Percentiles rank a stretch among this genome's conserved stretches.
These are phyloP conservation scores for Euwallacea fornicatus DNA, from an alignment of 1,140 invertebrate species.

Conservation along the genomic window DNA sequence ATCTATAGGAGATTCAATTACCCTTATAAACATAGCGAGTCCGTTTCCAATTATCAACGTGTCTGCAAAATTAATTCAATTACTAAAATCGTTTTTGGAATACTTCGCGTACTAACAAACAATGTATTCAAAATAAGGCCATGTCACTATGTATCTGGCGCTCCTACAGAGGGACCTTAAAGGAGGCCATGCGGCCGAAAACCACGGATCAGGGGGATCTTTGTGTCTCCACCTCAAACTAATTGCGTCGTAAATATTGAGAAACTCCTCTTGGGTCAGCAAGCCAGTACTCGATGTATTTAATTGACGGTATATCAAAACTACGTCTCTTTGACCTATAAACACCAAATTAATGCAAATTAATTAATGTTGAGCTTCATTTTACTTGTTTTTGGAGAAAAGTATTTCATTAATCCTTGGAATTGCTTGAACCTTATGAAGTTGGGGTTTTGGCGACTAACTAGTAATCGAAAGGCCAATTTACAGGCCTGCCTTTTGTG, in stretches of 20 bases:
- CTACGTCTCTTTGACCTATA: constrained; percentile 72
- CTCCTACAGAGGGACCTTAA: constrained; percentile 65
- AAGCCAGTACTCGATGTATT: constrained; percentile 68
- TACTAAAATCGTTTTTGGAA: too few relatives aligned
- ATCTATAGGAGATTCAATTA: constrained; percentile 55
- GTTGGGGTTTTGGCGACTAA: constrained; percentile 70
- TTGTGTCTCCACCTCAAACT: constrained; percentile 75
- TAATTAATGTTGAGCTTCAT: not conserved
- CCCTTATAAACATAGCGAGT: constrained; percentile 66
- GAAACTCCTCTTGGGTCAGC: constrained; percentile 75
- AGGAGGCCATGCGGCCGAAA: constrained; percentile 61
- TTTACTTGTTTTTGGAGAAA: constrained; percentile 68
- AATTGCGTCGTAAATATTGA: constrained; percentile 73
- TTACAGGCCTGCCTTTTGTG: constrained; percentile 83
- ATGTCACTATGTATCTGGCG: constrained; percentile 65
- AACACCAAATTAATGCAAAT: constrained; percentile 20
- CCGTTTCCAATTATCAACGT: constrained; percentile 69
- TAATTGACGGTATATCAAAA: constrained; percentile 80
- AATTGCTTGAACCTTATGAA: constrained; percentile 77
- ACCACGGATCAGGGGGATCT: constrained; percentile 71
- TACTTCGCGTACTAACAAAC: constrained; percentile 63
- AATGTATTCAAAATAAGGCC: constrained; percentile 71
- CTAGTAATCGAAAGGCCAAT: constrained; percentile 77
- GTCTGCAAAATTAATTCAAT: constrained; percentile 56
- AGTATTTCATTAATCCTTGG: constrained; percentile 78